Base-by-base conservation (phyloP, 2,113 vertebrate species). In the Garra rufa region DNA sequence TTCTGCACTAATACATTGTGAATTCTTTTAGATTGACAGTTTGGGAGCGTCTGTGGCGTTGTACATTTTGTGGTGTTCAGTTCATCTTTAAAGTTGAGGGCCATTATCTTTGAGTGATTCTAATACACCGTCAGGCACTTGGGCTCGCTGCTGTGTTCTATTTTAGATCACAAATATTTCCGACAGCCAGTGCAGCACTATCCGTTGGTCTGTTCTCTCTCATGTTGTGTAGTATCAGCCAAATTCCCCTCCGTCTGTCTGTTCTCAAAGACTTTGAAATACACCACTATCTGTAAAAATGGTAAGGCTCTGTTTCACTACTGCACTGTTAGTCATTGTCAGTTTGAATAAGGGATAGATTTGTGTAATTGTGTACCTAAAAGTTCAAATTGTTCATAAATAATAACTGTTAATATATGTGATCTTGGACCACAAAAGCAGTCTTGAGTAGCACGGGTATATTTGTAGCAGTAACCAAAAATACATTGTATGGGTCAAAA, bases 151-250 rank as follows among this genome's bases (percentile, higher is more conserved):
- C 28, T 48, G 26, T 83, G 73, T 77, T 17, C 82, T 41, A 41
- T 77, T 77, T 84, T 55, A 70, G 61, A 69, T 55, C 30, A 44
- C 34, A 52, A 78, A 76, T 67, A 38, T 65, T 52, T 84, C 59
- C n/a, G 0, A 67, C 59, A 67, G 77, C 77, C 15, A 52, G 21
- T 69, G 74, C 21, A 76, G 30, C 61, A 67, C 61, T 61, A 38
- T 69, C 67, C 65, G 30, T 81, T 21, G 9, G 63, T 26, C 69
- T 26, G 70, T 87, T 15, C 84, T 38, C 5, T 48, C 26, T 55
- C 73, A 38, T 75, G 71, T 69, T 76, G 59, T 65, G 15, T 14
- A 21, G 14, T 48, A 48, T 80, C 26, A 34, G 77, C 59, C 77
- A 48, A 48, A 48, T 67, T 44, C 46, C n/a, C 30, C 19, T 55